These are phyloP conservation scores for Melieria picta DNA, from an alignment of 2,888 invertebrate genomes.

Conservation along the genomic window DNA sequence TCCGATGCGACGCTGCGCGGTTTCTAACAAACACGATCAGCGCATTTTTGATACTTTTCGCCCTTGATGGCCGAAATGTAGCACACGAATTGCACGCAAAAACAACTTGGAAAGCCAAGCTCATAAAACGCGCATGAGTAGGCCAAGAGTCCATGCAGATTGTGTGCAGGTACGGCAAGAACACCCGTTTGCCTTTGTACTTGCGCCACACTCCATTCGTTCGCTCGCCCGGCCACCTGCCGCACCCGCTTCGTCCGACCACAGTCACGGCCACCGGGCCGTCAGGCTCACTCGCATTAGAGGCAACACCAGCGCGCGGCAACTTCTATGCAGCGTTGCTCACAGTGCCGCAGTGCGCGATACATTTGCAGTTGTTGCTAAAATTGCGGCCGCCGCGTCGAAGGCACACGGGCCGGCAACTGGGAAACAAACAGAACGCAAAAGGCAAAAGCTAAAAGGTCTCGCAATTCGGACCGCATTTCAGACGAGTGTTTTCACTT, in stretches of 20 bases:
- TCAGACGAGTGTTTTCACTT: constrained; percentile 4
- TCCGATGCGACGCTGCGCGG: not conserved
- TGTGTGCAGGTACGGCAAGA: not conserved
- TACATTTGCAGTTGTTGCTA: not conserved
- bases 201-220: not conserved
- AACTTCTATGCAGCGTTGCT: not conserved
- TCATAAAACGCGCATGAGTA: not conserved
- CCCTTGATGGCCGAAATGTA: not conserved
- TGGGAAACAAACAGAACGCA: not conserved
- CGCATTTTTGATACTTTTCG: not conserved
- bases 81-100: not conserved
- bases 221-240: not conserved
- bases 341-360: not conserved
- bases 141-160: not conserved
- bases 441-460: not conserved
- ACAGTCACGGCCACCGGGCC: too few relatives aligned
- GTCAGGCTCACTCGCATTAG: too few relatives aligned
- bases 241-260: not conserved
- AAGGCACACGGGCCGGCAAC: not conserved
- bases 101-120: not conserved
- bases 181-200: not conserved
- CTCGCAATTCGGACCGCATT: constrained; percentile 2
- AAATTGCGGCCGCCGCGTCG: not conserved
- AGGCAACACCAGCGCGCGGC: too few relatives aligned
- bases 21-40: not conserved